Conservation (phyloP, 2,797 vertebrate species). For the Notamacropus eugenii region DNA sequence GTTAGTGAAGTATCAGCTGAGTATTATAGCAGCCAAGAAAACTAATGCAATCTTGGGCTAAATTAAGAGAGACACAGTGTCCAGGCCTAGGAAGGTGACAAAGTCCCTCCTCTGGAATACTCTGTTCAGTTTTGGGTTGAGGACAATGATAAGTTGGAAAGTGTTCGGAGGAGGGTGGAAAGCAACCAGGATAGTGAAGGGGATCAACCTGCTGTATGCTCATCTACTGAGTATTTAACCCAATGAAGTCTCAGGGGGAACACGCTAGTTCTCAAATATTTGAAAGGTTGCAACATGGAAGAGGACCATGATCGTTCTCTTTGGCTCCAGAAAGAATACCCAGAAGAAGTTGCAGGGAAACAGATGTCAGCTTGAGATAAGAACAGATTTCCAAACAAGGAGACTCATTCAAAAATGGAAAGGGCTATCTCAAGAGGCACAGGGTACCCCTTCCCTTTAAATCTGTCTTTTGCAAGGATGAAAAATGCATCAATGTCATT, state of each 20-base stretch:
- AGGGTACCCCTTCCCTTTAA: neutral
- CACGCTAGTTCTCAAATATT: neutral
- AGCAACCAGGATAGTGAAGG: neutral
- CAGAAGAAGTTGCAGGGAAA: neutral
- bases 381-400: neutral
- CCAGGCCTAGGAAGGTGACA: neutral
- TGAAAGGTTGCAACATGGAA: neutral
- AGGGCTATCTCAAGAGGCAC: neutral
- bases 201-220: neutral
- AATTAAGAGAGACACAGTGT: neutral
- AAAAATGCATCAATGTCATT: neutral
- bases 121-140: neutral
- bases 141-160: neutral
- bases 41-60: neutral
- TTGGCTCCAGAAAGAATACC: neutral
- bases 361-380: neutral
- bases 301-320: neutral
- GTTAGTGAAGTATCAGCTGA: neutral
- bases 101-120: neutral
- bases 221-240: neutral
- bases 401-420: neutral
- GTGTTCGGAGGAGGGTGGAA: neutral
- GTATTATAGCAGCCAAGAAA: neutral
- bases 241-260: neutral
- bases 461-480: neutral